Conservation (phyloP, 1,140 invertebrate genomes). For the Zaprionus ghesquierei region DNA sequence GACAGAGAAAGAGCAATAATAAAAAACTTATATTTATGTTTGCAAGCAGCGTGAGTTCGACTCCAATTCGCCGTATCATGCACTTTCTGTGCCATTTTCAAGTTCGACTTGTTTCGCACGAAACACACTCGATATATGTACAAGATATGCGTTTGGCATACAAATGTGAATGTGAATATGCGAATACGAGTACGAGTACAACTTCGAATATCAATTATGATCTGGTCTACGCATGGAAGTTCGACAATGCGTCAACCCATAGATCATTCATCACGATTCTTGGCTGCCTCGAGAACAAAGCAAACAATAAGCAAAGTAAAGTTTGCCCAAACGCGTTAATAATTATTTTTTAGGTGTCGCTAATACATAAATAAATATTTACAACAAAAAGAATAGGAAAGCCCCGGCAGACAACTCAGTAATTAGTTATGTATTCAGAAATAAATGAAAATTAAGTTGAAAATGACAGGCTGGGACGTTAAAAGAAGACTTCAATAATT, state of each 20-base stretch:
- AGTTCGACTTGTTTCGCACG: slow-evolving; percentile 45
- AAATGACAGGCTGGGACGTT: background rate
- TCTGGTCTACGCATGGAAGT: background rate
- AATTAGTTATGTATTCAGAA: background rate
- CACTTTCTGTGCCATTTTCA: slow-evolving; percentile 52
- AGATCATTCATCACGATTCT: slow-evolving; percentile 55
- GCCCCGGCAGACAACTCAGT: background rate
- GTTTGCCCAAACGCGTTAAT: background rate
- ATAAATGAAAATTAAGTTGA: background rate
- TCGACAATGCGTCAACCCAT: slow-evolving; percentile 19
- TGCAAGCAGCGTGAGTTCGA: slow-evolving; percentile 8
- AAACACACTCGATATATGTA: background rate
- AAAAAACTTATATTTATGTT: slow-evolving; percentile 33
- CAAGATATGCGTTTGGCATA: slow-evolving; percentile 34
- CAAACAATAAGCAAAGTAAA: slow-evolving; percentile 15
- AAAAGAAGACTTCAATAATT: background rate
- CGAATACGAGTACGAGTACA: background rate
- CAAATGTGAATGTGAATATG: background rate
- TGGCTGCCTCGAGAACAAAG: slow-evolving; percentile 15
- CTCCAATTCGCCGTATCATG: slow-evolving; percentile 15
- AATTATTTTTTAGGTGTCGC: slow-evolving; percentile 2
- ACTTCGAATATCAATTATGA: background rate
- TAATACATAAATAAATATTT: slow-evolving; percentile 9
- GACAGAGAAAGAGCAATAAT: background rate
- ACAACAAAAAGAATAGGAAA: background rate